Conservation (phyloP, 1,140 invertebrate genomes). For the Cataglyphis hispanica region DNA sequence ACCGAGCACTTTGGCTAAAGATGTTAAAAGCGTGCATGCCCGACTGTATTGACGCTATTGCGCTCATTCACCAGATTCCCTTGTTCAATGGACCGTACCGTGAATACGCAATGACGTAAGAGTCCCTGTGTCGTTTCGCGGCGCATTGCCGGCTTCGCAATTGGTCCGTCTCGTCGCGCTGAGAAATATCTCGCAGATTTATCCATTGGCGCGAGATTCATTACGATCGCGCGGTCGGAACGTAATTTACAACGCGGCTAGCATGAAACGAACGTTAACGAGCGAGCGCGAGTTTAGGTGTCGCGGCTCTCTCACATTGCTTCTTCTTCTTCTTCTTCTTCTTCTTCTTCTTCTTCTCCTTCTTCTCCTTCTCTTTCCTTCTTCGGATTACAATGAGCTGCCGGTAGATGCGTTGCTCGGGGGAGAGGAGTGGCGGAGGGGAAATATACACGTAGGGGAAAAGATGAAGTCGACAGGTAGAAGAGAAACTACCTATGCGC, state of each 20-base stretch:
- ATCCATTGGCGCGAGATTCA: conserved; percentile 72
- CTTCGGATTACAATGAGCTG: conserved; percentile 63
- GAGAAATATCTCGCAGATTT: conserved; percentile 57
- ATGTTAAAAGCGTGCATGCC: conserved; percentile 23
- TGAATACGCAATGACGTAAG: conserved; percentile 83
- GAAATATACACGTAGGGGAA: conserved; percentile 57
- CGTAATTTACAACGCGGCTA: conserved; percentile 74
- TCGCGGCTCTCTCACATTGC: conserved; percentile 61
- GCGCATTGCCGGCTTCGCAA: conserved; percentile 43
- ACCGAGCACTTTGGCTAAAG: conserved; percentile 47
- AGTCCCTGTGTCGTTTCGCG: conserved; percentile 53
- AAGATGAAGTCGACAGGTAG: conserved; percentile 70
- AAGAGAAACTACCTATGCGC: conserved; percentile 74
- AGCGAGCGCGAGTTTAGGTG: conserved; percentile 72
- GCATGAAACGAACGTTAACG: conserved; percentile 72
- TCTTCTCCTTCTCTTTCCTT: neutral
- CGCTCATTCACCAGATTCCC: conserved; percentile 83
- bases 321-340: conserved; percentile 39
- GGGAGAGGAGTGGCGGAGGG: conserved; percentile 46
- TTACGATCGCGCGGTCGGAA: conserved; percentile 71
- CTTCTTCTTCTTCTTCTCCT: conserved; percentile 1
- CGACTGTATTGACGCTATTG: conserved; percentile 60
- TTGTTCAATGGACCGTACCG: conserved; percentile 79
- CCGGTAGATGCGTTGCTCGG: conserved; percentile 34
- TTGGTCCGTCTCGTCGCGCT: conserved; percentile 42